A percentile compares a stretch with the other conserved stretches of the same genome.
Conservation (phyloP, 2,113 vertebrate genomes). For the Dendrocopos noguchii region DNA sequence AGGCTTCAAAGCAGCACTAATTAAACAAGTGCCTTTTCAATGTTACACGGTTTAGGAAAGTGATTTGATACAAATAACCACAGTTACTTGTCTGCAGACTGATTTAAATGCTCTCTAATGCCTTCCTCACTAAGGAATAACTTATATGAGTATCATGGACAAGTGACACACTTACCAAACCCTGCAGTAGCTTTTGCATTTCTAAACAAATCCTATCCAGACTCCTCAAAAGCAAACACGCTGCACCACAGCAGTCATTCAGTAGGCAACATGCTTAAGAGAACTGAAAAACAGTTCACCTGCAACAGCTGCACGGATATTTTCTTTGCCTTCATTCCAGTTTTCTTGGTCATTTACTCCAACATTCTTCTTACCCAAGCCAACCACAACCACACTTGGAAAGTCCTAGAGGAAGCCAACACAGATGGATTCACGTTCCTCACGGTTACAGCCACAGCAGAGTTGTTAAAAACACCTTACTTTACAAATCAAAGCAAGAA, state of each 20-base stretch:
- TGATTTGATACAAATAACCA: background rate
- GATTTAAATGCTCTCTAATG: background rate
- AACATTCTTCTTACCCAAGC: conserved; percentile 84
- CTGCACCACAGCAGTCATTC: background rate
- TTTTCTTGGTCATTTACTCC: conserved; percentile 87
- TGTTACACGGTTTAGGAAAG: background rate
- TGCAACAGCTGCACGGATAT: conserved; percentile 88
- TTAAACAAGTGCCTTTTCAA: background rate
- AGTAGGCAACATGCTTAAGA: background rate
- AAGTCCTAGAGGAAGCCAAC: conserved; percentile 83
- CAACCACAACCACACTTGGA: conserved; percentile 87
- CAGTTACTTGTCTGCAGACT: background rate
- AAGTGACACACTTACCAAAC: background rate
- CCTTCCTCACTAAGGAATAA: background rate
- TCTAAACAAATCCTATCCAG: background rate
- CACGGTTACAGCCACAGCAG: background rate
- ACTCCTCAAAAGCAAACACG: background rate
- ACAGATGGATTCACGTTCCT: background rate
- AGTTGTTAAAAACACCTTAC: background rate
- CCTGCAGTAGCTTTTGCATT: background rate
- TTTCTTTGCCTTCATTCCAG: conserved; percentile 92
- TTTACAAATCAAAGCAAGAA: background rate
- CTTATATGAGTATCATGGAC: background rate
- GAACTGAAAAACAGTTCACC: conserved; percentile 67
- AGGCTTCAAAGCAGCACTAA: background rate